Base-by-base conservation (phyloP, 2,888 invertebrate genomes). In the Perizoma flavofasciatum region DNA sequence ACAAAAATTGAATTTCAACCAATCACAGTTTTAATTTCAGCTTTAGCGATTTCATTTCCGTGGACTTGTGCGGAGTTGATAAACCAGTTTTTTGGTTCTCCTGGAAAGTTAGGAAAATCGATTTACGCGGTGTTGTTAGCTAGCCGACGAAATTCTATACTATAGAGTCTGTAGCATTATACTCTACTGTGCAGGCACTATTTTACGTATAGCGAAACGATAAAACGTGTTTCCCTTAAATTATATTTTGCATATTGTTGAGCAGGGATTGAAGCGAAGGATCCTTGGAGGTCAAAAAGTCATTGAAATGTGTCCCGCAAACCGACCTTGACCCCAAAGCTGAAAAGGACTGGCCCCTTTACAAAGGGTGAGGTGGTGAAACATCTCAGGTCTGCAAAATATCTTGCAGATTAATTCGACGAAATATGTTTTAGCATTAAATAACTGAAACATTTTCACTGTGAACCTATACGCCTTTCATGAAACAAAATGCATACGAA, bases 291-390 rank as follows among this genome's bases (percentile, higher is more conserved):
- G 58, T 63, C 48, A 58, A 44, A 44, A 44, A 61, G 63, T 53
- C 61, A 63, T 61, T 65, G 61, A 65, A 65, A 61, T 59, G 55
- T 54, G 45, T 22, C 43, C 57, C 48, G 35, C 52, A 55, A 58
- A 8, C 22, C 56, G 59, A 56, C 64, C 64, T 63, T 68, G 64
- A 63, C 64, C 62, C 40, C 52, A 56, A 44, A 49, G 49, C 49
- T 32, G 11, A 34, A 43, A 49, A 56, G 48, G 41, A 66, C 44
- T 11, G 45, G 40, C 10, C 37, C 37, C 8, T 49, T 33, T 22
- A 8, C 5, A 43, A 43, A 33, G 35, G 11, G 11, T 0, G 10
- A 33, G 40, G 35, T 6, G 5, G 10, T 10, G 32, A 46, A 56
- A 33, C 5, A 6, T 8, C n/a, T 44, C 33, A 11, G 9, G 11